A percentile compares a stretch with the other conserved stretches of the same genome.
These are phyloP conservation scores for Gastracanthus pulcherrimus DNA, from an alignment of 2,888 invertebrate species.

Conservation along the genomic window DNA sequence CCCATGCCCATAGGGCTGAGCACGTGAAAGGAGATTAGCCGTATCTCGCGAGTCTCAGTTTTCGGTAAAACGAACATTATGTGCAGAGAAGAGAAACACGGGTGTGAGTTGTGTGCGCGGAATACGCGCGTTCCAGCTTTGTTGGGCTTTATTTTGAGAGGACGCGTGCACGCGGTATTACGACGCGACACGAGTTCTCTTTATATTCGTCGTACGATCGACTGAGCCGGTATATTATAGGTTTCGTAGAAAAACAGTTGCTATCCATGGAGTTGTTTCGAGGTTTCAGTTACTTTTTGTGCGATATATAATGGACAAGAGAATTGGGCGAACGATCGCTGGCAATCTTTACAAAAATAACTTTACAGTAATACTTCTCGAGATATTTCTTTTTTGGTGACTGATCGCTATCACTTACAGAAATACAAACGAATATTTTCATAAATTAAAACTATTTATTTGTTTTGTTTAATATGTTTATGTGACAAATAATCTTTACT, in stretches of 20 bases:
- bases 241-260: conserved; percentile 8
- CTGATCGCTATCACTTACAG: too few relatives aligned
- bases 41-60: conserved; percentile 27
- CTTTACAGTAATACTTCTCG: background rate
- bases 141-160: conserved; percentile 14
- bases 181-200: too few relatives aligned
- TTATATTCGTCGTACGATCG: too few relatives aligned
- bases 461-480: too few relatives aligned
- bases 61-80: background rate
- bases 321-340: background rate
- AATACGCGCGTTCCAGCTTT: background rate
- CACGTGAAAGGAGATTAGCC: conserved; percentile 36
- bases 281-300: background rate
- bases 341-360: background rate
- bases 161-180: background rate
- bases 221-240: background rate
- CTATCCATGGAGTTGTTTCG: background rate
- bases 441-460: too few relatives aligned
- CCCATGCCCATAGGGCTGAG: background rate
- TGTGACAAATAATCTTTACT: too few relatives aligned
- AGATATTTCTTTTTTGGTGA: background rate
- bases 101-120: background rate
- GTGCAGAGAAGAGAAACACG: background rate
- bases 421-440: too few relatives aligned
- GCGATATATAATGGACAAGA: background rate